These are phyloP conservation scores for Drosophila histrio DNA, from an alignment of 2,888 invertebrate species.

Conservation along the genomic window DNA sequence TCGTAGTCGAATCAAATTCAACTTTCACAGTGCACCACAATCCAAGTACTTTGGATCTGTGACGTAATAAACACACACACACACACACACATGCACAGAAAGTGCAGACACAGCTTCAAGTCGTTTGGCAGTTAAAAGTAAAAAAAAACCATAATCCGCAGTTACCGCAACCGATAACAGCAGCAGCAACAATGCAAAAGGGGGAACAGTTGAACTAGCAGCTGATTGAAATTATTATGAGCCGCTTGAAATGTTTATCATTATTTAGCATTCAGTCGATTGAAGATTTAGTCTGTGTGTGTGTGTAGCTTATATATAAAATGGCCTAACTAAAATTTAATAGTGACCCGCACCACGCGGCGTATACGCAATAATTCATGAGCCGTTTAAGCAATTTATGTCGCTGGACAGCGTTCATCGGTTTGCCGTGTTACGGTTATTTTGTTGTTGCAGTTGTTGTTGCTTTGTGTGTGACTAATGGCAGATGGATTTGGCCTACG, in stretches of 20 bases:
- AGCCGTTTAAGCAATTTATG: slow-evolving; percentile 71
- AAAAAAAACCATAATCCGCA: slow-evolving; percentile 61
- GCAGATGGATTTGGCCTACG: slow-evolving; percentile 66
- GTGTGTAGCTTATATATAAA: slow-evolving; percentile 29
- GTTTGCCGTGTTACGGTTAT: slow-evolving; percentile 40
- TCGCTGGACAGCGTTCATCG: slow-evolving; percentile 43
- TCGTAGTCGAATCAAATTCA: slow-evolving; percentile 50
- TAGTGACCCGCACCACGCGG: slow-evolving; percentile 62
- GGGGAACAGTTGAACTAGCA: slow-evolving; percentile 39
- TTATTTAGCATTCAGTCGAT: slow-evolving; percentile 72
- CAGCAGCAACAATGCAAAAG: slow-evolving; percentile 22
- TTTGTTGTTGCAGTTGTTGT: slow-evolving; percentile 9
- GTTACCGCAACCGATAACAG: slow-evolving; percentile 53
- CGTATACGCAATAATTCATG: slow-evolving; percentile 78
- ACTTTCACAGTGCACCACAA: slow-evolving; percentile 75
- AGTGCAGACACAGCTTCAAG: slow-evolving; percentile 51
- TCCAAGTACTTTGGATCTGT: slow-evolving; percentile 55
- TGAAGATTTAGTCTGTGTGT: slow-evolving; percentile 44
- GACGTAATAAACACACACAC: slow-evolving; percentile 54
- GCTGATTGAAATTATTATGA: slow-evolving; percentile 71
- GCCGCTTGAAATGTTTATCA: slow-evolving; percentile 53
- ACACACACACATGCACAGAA: slow-evolving; percentile 7
- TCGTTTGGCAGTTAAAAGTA: slow-evolving; percentile 36
- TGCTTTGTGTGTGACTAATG: slow-evolving; percentile 61
- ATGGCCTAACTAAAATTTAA: slow-evolving; percentile 66